These are phyloP conservation scores for Strix aluco DNA, from an alignment of 2,113 vertebrate species.

Conservation along the genomic window DNA sequence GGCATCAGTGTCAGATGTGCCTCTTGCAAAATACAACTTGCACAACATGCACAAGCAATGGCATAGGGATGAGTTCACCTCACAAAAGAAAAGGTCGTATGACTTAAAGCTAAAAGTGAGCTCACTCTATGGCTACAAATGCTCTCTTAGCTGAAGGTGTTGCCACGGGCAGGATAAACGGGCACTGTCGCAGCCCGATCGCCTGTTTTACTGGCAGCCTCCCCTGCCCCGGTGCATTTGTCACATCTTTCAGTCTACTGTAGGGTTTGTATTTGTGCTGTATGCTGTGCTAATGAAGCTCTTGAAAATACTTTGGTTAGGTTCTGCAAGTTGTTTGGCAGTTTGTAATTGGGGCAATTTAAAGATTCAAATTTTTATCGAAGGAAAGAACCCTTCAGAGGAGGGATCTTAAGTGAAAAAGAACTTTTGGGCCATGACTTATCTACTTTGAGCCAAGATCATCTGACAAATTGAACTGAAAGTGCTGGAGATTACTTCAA, in stretches of 20 bases:
- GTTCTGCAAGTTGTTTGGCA: not conserved
- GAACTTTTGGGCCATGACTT: not conserved
- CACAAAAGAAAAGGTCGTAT: not conserved
- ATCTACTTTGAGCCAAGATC: not conserved
- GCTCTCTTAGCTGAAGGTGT: not conserved
- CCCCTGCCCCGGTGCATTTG: not conserved
- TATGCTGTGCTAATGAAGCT: not conserved
- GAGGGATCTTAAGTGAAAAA: not conserved
- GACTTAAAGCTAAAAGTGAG: not conserved
- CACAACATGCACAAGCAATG: rapidly evolving
- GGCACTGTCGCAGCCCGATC: not conserved
- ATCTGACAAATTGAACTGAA: not conserved
- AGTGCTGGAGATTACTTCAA: not conserved
- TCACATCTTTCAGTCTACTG: not conserved
- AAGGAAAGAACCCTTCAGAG: not conserved
- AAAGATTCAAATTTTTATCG: not conserved
- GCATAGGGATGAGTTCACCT: not conserved
- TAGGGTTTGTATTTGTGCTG: not conserved
- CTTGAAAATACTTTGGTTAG: not conserved
- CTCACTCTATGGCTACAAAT: not conserved
- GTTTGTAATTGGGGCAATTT: not conserved
- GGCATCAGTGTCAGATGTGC: not conserved
- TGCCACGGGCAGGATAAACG: not conserved
- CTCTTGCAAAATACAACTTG: not conserved
- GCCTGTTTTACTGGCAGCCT: not conserved